Percentiles rank a stretch among this genome's conserved stretches.
These are phyloP conservation scores for Holothuria glaberrima DNA, from an alignment of 35 echinoderm and acorn worm species.

Conservation along the genomic window DNA sequence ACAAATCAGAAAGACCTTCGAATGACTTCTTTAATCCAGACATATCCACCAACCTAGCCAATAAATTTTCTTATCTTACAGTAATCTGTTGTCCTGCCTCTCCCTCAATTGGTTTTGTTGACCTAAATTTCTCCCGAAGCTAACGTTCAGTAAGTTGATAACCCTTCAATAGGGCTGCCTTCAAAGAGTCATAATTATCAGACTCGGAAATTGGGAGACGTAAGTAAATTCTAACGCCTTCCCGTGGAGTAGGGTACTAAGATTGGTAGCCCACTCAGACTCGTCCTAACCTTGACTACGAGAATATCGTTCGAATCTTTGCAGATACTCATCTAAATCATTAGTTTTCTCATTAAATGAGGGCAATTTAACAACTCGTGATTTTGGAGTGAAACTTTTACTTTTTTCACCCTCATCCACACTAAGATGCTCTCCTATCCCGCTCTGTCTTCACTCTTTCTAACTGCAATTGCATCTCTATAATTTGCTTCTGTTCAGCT, in stretches of 20 bases:
- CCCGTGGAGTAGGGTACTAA: slow-evolving; percentile 64
- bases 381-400: too few species aligned
- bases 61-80: slow-evolving; percentile 18
- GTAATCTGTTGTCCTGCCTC: slow-evolving; percentile 55
- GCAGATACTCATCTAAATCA: slow-evolving; percentile 79
- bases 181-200: slow-evolving; percentile 63
- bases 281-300: slow-evolving; percentile 33
- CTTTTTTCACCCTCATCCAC: too few species aligned
- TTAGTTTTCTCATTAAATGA: slow-evolving; percentile 54
- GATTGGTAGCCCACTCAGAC: slow-evolving; percentile 61
- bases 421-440: not conserved
- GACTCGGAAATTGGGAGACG: slow-evolving; percentile 24
- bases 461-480: too few species aligned
- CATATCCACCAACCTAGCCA: slow-evolving; percentile 49
- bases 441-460: not conserved
- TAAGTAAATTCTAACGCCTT: slow-evolving; percentile 56
- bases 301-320: slow-evolving; percentile 76
- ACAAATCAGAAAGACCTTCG: slow-evolving; percentile 54
- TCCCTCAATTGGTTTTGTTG: not conserved
- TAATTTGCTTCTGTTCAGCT: too few species aligned
- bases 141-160: slow-evolving; percentile 56
- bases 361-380: not conserved
- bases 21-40: slow-evolving; percentile 16
- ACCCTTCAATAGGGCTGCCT: slow-evolving; percentile 61
- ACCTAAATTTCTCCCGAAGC: not conserved